These are phyloP conservation scores for Heliconius hewitsoni DNA, from an alignment of 1,140 invertebrate species.

Conservation along the genomic window DNA sequence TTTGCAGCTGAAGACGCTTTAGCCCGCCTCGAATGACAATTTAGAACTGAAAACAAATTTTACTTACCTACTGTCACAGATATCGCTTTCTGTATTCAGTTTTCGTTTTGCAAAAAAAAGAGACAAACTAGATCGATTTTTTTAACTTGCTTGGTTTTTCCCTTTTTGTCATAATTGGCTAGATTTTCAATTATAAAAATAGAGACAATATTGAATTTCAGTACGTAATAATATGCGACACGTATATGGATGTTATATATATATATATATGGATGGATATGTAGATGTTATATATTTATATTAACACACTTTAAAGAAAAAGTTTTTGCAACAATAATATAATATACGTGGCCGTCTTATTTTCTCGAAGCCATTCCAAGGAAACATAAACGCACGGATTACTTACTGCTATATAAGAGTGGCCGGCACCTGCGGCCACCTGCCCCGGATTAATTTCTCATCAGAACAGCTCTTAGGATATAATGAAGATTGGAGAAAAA, in stretches of 20 bases:
- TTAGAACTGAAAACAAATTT: conserved; percentile 40
- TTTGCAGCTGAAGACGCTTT: conserved; percentile 72
- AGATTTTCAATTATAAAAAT: too few species aligned
- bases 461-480: conserved; percentile 59
- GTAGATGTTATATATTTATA: too few species aligned
- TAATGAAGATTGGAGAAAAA: conserved; percentile 77
- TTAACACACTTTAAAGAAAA: not conserved
- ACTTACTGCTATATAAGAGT: conserved; percentile 58
- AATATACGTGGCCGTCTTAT: not conserved
- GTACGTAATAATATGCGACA: too few species aligned
- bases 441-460: conserved; percentile 77
- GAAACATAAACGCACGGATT: conserved; percentile 53
- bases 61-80: conserved; percentile 1
- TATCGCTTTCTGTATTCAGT: not conserved
- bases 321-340: not conserved
- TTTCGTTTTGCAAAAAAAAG: not conserved
- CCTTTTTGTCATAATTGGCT: too few species aligned
- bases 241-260: too few species aligned
- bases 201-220: too few species aligned
- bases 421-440: conserved; percentile 68
- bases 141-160: not conserved
- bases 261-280: too few species aligned
- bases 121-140: not conserved
- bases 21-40: conserved; percentile 54
- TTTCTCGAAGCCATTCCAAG: conserved; percentile 33